Base-by-base conservation (phyloP, 2,797 vertebrate species). In the Hyperoplus lanceolatus region DNA sequence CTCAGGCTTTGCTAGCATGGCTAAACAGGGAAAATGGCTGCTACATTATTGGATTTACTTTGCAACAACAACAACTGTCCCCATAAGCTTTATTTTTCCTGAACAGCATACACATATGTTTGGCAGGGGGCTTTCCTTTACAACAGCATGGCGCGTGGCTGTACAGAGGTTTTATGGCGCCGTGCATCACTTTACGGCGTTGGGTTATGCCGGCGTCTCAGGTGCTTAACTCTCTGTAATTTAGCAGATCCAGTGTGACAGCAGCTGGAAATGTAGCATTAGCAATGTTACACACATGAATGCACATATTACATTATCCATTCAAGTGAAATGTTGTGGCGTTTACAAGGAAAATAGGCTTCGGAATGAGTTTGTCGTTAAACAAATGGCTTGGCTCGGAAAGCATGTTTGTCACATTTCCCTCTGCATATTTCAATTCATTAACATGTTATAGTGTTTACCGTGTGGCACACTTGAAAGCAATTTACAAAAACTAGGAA, bases 181-280 rank as follows among this genome's bases (percentile, higher is more conserved):
- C 11, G 71, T 89, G 87, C 87, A 78, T 92, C 90, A 89, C 80
- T 90, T 92, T 91, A 91, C 73, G 70, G 84, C 45, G 90, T 87
- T 92, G 88, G 86, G 89, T 92, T 92, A 93, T 88, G 86, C 85
- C 79, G 59, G 76, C 68, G 90, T 91, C 86, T 92, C 89, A 90
- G 90, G 87, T 90, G 87, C 88, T 93, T 92, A 91, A 83, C 87
- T 88, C 81, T 70, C 81, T 77, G 72, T 78, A 79, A 29, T 90
- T 92, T 80, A 87, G 83, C 60, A 85, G 90, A 92, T 87, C 84
- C 84, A 76, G 78, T 84, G 85, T 89, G n/a, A n/a, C 87, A 84
- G 84, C 87, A 88, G 90, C 85, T 90, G 90, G 73, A 82, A 73
- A 75, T 78, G 82, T 87, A 87, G 77, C 85, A 89, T 89, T 90